Evolutionary conservation across 2,113 vertebrate species (phyloP), one percentile per base, ranked within the genome.

Genomic region (Centropus unirufus): DNA sequence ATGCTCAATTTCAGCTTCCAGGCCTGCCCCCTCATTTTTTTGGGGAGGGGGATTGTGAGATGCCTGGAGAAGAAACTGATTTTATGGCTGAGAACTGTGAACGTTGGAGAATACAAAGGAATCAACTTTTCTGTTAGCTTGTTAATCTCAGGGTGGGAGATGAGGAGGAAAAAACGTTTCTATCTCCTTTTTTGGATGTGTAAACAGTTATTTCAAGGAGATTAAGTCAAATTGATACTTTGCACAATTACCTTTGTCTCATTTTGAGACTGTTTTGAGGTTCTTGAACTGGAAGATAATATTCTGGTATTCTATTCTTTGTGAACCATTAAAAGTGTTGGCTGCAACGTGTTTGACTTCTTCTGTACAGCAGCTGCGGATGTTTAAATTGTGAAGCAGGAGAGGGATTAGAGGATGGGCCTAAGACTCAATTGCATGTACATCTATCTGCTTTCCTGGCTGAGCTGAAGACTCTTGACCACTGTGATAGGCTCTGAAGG

Each of bases 11-110:
- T 92, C n/a, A 64, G 44, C 21, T 90, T 6, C 40, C 17, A 20
- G 12, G 83, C 73, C 64, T 83, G 19, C 49, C n/a, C 11, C 51
- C 40, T 76, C 61, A 19, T 47, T 73, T 87, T 76, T 36, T 9
- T 8, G 11, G 12, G n/a, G 32, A 2, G 9, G 36, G 8, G 23
- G 5, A 4, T 69, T 89, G 34, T 0, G 1, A 68, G 34, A n/a
- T 79, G 6, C 8, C 26, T 67, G 11, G 39, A 51, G 42, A 62
- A 92, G 63, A 89, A 88, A 51, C 34, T 36, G 79, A 20, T 75
- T 72, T 89, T 88, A 23, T 73, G 81, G 12, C 64, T 70, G 44
- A 51, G 61, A 83, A 8, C 61, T 68, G 51, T 61, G 63, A 83
- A 52, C 30, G 24, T 77, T 51, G 15, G 63, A 32, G 17, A 39